Evolutionary conservation across 2,888 invertebrate species (phyloP), one percentile per base, ranked within the genome.

Genomic region (Rhingia campestris): DNA sequence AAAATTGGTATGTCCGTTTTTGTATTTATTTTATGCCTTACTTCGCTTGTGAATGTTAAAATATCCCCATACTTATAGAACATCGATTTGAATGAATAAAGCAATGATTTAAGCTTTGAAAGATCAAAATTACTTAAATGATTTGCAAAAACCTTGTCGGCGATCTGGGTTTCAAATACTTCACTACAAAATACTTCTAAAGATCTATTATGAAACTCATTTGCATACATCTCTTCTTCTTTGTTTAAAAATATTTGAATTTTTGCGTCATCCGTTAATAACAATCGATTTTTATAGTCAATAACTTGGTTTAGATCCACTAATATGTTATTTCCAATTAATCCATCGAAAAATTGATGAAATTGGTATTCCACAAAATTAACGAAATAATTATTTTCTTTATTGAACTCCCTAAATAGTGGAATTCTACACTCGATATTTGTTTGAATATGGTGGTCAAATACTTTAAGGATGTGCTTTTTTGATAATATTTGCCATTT

Each of bases 11-110:
- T 53, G 0, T 87, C 81, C 41, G 86, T 81, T 12, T 51, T 86
- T 14, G 49, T 75, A 45, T 66, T 75, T 4, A 88, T 87, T 59
- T 58, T n/a, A 51, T 88, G 86, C 85, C 85, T 88, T 7, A 87
- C 75, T 37, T 79, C 41, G 69, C 79, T 86, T 7, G 86, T 86
- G 45, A 87, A 86, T 32, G 80, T 79, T 35, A 87, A 54, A 2
- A 45, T 61, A 30, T 75, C 64, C 7, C 70, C 69, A 14, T 84
- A 72, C 14, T 54, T 51, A 67, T 64, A 81, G 47, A 86, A 81
- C 37, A 86, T 79, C 22, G 30, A 39, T 63, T 76, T 47, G 32
- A 6, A 43, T 12, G 14, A 41, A 41, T 58, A 12, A 30, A 45
- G 39, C 10, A 56, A 39, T 6, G 5, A 45, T 54, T 37, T 74